Base-by-base conservation (phyloP, 2,797 vertebrate species). In the Manis crassicaudata region DNA sequence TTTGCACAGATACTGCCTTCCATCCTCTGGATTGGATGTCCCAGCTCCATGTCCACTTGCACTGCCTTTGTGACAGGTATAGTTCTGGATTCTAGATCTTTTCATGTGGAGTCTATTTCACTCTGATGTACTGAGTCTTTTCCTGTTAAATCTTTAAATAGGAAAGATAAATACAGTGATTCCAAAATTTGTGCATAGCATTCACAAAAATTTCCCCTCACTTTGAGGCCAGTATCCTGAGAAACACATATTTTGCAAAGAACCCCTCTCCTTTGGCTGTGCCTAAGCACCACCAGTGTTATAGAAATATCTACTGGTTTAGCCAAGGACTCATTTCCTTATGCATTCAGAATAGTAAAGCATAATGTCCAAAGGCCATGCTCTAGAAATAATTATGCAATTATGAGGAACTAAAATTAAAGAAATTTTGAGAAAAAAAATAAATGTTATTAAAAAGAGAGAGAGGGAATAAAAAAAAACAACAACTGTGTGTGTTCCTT, bases 301-400 rank as follows among this genome's bases (percentile, higher is more conserved):
- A 25, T 37, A 84, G 18, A 88, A 77, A 77, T 76, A 65, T n/a
- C 76, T 85, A 18, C 16, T 70, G 40, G 16, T 43, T 88, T 92
- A 54, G 63, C 58, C n/a, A 81, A 90, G 46, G 9, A 62, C 2
- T 87, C n/a, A 40, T 56, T 10, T 17, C 7, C 3, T 52, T 90
- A 43, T 60, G 12, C 86, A 23, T 77, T 46, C 46, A 60, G 7
- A 89, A 58, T 20, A 27, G 43, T n/a, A n/a, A 50, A 50, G 46
- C 75, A 86, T 23, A 46, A 54, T 81, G 67, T 79, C 11, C 63
- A 73, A 90, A 88, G 63, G 18, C n/a, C 58, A 40, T 18, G 54
- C 18, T 88, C 14, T 90, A 75, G 37, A 88, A 95, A 89, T 81
- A 95, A 70, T 63, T 80, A 56, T 46, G 16, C 14, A 94, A 40